Conservation (phyloP, 2,797 vertebrate genomes). For the Enteromius viviparus region DNA sequence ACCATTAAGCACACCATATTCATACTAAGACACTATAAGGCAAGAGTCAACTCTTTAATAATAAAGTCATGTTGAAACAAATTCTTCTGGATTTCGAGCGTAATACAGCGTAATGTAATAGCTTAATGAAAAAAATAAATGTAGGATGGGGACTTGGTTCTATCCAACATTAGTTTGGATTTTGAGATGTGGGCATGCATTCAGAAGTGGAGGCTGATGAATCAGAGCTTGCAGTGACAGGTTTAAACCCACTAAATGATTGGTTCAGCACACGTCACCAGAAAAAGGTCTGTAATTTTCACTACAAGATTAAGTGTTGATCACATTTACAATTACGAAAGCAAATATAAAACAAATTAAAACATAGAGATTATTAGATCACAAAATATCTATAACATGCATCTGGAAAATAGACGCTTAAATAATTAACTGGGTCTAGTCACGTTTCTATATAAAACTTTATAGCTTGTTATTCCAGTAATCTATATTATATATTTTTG, state of each 20-base stretch:
- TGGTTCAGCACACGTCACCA: background rate
- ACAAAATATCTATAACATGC: background rate
- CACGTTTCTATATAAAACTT: background rate
- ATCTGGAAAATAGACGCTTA: background rate
- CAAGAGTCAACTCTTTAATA: background rate
- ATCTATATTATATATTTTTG: background rate
- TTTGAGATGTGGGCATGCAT: background rate
- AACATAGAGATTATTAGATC: background rate
- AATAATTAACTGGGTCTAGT: background rate
- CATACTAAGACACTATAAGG: background rate
- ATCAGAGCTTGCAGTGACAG: background rate
- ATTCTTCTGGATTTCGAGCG: background rate
- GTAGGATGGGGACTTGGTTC: background rate
- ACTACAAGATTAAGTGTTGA: background rate
- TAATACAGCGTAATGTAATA: background rate
- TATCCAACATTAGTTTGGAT: background rate
- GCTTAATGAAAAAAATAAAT: background rate
- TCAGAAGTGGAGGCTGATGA: background rate
- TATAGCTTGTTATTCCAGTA: background rate
- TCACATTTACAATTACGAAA: background rate
- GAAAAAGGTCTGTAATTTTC: background rate
- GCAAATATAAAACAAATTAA: background rate
- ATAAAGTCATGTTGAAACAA: background rate
- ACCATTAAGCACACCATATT: background rate
- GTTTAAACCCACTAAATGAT: background rate